Conservation (phyloP, 2,888 invertebrate genomes). For the Agrochola macilenta region DNA sequence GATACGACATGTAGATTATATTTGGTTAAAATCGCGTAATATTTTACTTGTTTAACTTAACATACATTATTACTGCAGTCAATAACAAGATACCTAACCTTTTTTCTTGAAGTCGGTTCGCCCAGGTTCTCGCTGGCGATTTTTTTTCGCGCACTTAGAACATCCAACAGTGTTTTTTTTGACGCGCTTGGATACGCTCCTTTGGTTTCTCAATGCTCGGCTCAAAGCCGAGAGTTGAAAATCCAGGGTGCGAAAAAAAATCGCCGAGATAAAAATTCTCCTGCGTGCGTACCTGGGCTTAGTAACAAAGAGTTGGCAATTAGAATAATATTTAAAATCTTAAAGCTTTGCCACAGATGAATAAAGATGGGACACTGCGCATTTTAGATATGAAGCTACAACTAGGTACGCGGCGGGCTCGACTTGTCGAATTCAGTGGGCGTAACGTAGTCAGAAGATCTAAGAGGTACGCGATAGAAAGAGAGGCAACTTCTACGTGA, state of each 20-base stretch:
- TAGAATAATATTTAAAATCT: constrained; percentile 12
- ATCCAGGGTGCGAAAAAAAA: no score
- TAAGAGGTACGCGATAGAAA: no score
- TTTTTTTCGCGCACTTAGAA: not conserved
- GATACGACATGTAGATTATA: constrained; percentile 63
- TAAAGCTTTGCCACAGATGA: not conserved
- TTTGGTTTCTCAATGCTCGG: not conserved
- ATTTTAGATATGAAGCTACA: no score
- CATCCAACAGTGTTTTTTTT: not conserved
- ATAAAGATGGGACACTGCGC: no score
- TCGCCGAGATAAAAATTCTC: no score
- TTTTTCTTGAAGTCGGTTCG: not conserved
- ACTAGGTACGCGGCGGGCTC: no score
- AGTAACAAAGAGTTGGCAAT: constrained; percentile 3
- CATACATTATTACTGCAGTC: constrained; percentile 38
- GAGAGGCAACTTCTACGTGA: no score
- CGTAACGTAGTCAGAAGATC: no score
- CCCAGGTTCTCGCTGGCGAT: not conserved
- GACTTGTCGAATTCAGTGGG: no score
- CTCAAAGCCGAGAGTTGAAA: not conserved
- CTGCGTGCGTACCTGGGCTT: not conserved
- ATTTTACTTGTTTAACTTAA: constrained; percentile 20
- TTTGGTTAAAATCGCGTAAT: constrained; percentile 66
- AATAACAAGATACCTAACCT: constrained; percentile 15
- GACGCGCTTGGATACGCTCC: not conserved